Evolutionary conservation across 2,113 vertebrate species (phyloP).

Genomic region (Xiphophorus hellerii): DNA sequence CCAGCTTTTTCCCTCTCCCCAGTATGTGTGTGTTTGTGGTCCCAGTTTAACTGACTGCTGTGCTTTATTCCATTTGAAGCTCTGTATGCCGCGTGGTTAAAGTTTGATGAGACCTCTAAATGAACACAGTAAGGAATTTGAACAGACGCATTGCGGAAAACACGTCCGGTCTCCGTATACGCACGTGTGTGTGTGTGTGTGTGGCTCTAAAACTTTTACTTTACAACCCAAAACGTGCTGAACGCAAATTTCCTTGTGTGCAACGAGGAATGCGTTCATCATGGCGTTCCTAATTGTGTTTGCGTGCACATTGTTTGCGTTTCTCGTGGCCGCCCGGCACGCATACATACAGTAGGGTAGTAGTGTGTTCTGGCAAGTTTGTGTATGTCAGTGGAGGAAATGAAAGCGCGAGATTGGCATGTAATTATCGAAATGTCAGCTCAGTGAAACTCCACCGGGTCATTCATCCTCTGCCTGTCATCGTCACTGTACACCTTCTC

Average conservation of each 20-base stretch:
- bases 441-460: conserved; percentile 61
- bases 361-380: conserved; percentile 28
- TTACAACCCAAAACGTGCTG: conserved; percentile 6
- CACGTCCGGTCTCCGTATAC: conserved; percentile 17
- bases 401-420: conserved; percentile 73
- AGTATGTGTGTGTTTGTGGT: conserved; percentile 12
- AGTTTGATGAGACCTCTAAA: conserved; percentile 76
- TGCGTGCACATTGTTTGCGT: not conserved
- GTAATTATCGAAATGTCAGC: conserved; percentile 76
- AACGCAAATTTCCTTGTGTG: conserved; percentile 13
- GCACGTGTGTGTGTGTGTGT: not conserved
- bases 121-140: conserved; percentile 66
- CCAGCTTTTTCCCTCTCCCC: not conserved
- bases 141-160: conserved; percentile 71
- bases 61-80: conserved; percentile 73
- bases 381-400: conserved; percentile 49
- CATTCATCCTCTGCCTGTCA: conserved; percentile 71
- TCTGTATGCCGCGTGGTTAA: conserved; percentile 73
- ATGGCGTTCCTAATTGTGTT: not conserved
- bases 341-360: not conserved
- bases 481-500: conserved; percentile 34
- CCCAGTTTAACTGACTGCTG: conserved; percentile 40
- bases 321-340: conserved; percentile 9
- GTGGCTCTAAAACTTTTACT: conserved; percentile 19
- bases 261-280: not conserved